phyloP scores from a whole-genome alignment of 2,888 invertebrate genomes.

The Apeira syringaria region DNA sequence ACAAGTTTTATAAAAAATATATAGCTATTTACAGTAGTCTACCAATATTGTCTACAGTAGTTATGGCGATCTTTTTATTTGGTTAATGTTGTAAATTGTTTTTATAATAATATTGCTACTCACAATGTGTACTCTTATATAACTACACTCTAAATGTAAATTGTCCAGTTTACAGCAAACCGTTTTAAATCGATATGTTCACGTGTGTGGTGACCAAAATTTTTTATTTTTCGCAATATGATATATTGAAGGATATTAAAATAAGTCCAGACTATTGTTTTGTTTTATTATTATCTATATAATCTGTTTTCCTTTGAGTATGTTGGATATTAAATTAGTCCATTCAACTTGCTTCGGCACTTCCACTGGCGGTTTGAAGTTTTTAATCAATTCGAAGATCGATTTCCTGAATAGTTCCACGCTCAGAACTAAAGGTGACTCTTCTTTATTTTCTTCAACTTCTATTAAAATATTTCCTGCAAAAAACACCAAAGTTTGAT shows the following conservation, averaged over 20 bases:
- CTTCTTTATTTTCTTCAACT: constrained; percentile 45
- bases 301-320: constrained; percentile 70
- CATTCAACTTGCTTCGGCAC: constrained; percentile 62
- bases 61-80: no score
- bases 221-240: constrained; percentile 64
- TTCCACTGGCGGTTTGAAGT: constrained; percentile 64
- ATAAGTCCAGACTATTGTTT: constrained; percentile 53
- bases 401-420: constrained; percentile 63
- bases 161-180: constrained; percentile 53
- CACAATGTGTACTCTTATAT: constrained; percentile 8
- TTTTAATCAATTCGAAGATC: constrained; percentile 55
- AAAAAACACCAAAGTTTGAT: no score
- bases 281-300: constrained; percentile 44
- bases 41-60: not conserved
- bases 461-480: constrained; percentile 67
- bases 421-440: constrained; percentile 51
- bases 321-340: constrained; percentile 66
- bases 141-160: constrained; percentile 37
- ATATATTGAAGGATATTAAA: constrained; percentile 67
- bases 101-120: not conserved
- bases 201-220: constrained; percentile 70
- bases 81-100: not conserved
- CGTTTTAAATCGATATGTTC: constrained; percentile 57
- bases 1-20: no score
- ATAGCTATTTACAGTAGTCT: no score